Evolutionary conservation across 1,140 invertebrate genomes (phyloP).

Genomic region (Nebria ingens): DNA sequence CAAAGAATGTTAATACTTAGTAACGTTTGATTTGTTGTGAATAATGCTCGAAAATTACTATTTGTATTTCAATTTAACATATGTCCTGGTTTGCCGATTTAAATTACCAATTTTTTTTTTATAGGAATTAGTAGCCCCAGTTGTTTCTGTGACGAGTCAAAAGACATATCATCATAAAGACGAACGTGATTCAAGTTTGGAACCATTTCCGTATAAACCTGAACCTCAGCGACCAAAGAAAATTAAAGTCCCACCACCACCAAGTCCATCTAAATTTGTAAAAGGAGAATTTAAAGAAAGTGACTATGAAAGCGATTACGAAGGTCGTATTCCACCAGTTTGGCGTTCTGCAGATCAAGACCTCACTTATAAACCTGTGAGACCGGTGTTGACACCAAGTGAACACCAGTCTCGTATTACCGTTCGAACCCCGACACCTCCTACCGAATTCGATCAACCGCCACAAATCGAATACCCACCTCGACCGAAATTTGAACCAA

Average conservation of each 20-base stretch:
- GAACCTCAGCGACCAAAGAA: constrained; percentile 30
- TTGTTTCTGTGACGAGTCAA: constrained; percentile 26
- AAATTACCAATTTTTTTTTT: too few species aligned
- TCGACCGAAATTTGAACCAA: constrained; percentile 46
- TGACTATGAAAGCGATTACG: constrained; percentile 67
- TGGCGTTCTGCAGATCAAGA: constrained; percentile 47
- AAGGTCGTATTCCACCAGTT: constrained; percentile 48
- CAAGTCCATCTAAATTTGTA: constrained; percentile 53
- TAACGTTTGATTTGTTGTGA: too few species aligned
- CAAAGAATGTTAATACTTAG: too few species aligned
- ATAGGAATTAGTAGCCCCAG: constrained; percentile 36
- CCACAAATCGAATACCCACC: constrained; percentile 35
- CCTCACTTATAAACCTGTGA: constrained; percentile 45
- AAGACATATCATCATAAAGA: constrained; percentile 22
- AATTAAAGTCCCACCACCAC: constrained; percentile 35
- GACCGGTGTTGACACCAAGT: constrained; percentile 42
- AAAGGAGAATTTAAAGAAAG: constrained; percentile 58
- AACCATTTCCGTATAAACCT: constrained; percentile 39
- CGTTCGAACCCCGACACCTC: constrained; percentile 40
- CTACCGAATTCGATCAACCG: constrained; percentile 44
- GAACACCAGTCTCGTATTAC: constrained; percentile 31
- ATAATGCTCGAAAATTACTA: too few species aligned
- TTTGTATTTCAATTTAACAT: too few species aligned
- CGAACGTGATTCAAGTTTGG: constrained; percentile 33
- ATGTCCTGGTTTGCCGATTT: too few species aligned